These are phyloP conservation scores for Brienomyrus longianalis DNA, from an alignment of 2,113 vertebrate species.

Conservation along the genomic window DNA sequence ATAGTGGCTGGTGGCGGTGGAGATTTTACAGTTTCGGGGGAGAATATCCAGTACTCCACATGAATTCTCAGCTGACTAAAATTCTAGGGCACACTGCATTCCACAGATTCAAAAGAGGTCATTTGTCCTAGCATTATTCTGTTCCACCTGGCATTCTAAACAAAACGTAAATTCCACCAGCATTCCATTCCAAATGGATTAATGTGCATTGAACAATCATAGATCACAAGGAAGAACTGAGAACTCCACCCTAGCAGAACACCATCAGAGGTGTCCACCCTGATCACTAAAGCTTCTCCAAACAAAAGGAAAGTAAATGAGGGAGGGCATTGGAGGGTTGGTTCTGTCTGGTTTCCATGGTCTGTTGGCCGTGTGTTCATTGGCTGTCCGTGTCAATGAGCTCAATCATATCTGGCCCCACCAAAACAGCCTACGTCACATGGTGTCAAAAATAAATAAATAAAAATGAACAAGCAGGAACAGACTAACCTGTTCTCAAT, in stretches of 20 bases:
- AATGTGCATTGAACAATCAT: constrained; percentile 38
- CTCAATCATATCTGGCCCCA: background rate
- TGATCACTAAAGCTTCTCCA: constrained; percentile 29
- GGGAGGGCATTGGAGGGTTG: background rate
- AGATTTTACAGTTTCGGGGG: background rate
- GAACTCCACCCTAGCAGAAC: background rate
- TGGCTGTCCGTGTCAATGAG: background rate
- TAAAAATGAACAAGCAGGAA: background rate
- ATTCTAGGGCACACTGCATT: constrained; percentile 32
- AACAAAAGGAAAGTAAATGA: constrained; percentile 21
- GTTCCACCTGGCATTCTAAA: constrained; percentile 19
- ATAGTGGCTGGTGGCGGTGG: background rate
- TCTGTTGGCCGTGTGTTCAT: background rate
- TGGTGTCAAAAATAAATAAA: background rate
- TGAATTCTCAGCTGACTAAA: constrained; percentile 49
- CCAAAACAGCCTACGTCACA: background rate
- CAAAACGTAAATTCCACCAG: constrained; percentile 29
- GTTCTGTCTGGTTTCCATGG: background rate
- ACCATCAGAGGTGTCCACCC: background rate
- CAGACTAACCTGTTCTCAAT: constrained; percentile 5
- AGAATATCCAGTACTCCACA: constrained; percentile 32
- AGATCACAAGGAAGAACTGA: constrained; percentile 26
- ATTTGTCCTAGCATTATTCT: constrained; percentile 42
- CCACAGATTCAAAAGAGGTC: constrained; percentile 26
- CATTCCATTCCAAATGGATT: constrained; percentile 38